A percentile compares a stretch with the other conserved stretches of the same genome.
Conservation (phyloP, 1,140 invertebrate genomes). For the Akabosia matsudoensis region DNA sequence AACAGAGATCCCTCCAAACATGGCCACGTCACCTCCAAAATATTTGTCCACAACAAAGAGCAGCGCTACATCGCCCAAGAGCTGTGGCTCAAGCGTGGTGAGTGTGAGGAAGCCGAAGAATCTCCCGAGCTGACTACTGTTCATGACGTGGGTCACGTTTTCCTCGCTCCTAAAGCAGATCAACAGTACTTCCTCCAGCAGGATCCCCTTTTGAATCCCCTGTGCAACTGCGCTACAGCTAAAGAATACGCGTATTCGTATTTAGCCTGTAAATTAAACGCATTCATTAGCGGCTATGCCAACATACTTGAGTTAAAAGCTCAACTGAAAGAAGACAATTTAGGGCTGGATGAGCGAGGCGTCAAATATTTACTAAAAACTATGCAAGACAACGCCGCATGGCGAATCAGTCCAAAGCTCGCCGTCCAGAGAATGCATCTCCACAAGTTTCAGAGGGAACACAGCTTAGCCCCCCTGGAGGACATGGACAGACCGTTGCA, state of each 20-base stretch:
- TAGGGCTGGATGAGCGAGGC: background rate
- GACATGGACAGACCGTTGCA: too few species aligned
- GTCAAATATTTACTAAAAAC: too few species aligned
- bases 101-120: background rate
- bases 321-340: background rate
- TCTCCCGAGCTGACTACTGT: too few species aligned
- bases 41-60: conserved; percentile 85
- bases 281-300: background rate
- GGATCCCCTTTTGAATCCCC: background rate
- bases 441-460: too few species aligned
- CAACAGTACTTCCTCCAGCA: background rate
- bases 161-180: background rate
- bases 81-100: conserved; percentile 50
- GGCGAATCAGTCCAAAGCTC: too few species aligned
- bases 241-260: background rate
- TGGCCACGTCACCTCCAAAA: conserved; percentile 75
- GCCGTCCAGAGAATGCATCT: too few species aligned
- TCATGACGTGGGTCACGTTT: too few species aligned
- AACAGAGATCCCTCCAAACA: conserved; percentile 76
- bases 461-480: too few species aligned
- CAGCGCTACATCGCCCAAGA: conserved; percentile 72
- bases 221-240: background rate
- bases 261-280: background rate
- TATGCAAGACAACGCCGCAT: too few species aligned
- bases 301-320: background rate